Evolutionary conservation across 2,888 invertebrate species (phyloP), one percentile per base, ranked within the genome.

Genomic region (Leptura quadrifasciata): DNA sequence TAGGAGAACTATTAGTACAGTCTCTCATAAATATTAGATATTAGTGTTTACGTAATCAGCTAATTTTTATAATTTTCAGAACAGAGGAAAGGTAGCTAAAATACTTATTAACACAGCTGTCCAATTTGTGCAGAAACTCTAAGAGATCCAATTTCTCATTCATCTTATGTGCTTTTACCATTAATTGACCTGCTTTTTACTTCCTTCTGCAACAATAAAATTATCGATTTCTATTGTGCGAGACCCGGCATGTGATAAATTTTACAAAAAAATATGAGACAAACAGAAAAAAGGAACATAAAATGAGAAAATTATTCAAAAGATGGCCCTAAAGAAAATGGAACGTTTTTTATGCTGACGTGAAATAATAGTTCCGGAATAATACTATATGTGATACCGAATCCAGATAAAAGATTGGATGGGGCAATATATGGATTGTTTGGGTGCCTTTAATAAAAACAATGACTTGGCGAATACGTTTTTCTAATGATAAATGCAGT

Each of bases 381-480:
- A 73, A 70, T 76, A 69, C 61, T 68, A 60, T 69, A 72, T 47
- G 68, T 71, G 65, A 74, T 76, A 76, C 63, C 69, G 63, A 76
- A 64, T 71, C 4, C 65, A 71, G 55, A 74, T 74, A 74, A 74
- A 71, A 55, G 65, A 76, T 55, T 27, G 72, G 68, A 74, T 72
- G 47, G 27, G 74, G 74, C 55, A 74, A 72, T 68, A 70, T 76
- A 65, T 74, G 74, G 63, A 71, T 72, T 52, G 60, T 72, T 75
- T 39, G 61, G 74, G 60, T 71, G 47, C 60, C 74, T 73, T 74
- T 74, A 73, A 72, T 74, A 74, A 73, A 74, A 74, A 63, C 54
- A 76, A 74, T 70, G 69, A 74, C 65, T 70, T 71, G 65, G 70
- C 63, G 70, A 60, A 72, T 76, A 67, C 60, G 67, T 75, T 75